phyloP scores from a whole-genome alignment of 2,888 invertebrate species.

The Polydrusus pterygomalis region DNA sequence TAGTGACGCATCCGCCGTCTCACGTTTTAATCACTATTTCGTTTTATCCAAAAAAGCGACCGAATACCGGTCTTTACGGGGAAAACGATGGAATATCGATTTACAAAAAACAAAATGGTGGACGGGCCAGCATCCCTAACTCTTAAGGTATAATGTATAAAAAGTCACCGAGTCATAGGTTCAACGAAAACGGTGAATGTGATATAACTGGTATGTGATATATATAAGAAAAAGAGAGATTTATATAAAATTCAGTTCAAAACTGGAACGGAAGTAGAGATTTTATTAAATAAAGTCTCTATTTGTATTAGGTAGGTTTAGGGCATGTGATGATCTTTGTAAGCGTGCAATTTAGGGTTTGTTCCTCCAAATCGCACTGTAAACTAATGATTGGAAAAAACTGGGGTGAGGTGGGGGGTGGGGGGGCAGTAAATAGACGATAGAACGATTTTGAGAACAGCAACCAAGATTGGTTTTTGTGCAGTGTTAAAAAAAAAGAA shows the following conservation, averaged over 20 bases:
- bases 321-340: conserved; percentile 42
- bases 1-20: too few species aligned
- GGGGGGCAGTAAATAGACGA: conserved; percentile 53
- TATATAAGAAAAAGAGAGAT: conserved; percentile 49
- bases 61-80: too few species aligned
- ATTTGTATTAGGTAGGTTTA: conserved; percentile 44
- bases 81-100: too few species aligned
- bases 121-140: background rate
- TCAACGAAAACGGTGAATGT: conserved; percentile 46
- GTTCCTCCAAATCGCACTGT: conserved; percentile 28
- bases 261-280: conserved; percentile 34
- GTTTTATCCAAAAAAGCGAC: too few species aligned
- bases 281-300: conserved; percentile 38
- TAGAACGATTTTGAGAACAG: conserved; percentile 60
- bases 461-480: conserved; percentile 68
- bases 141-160: background rate
- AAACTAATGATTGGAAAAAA: conserved; percentile 16
- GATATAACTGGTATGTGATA: conserved; percentile 56
- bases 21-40: too few species aligned
- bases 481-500: conserved; percentile 66
- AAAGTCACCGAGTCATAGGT: conserved; percentile 47
- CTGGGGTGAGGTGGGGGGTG: too few species aligned
- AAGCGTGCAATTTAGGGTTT: conserved; percentile 26
- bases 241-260: conserved; percentile 50
- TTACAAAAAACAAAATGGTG: too few species aligned